phyloP scores from a whole-genome alignment of 2,113 vertebrate species.

The Castor canadensis region DNA sequence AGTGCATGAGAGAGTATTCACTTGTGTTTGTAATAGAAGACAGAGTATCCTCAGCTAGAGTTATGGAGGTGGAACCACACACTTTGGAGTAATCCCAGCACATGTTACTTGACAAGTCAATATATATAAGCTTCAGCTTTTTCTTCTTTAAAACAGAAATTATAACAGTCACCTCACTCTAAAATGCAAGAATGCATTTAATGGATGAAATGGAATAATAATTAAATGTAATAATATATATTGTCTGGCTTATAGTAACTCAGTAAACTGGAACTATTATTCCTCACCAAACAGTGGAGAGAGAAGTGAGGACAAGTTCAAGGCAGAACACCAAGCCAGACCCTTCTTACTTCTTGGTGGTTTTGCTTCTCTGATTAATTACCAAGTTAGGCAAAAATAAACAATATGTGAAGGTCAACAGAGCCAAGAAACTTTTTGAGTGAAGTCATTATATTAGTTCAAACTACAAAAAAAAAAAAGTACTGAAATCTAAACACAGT shows the following conservation, averaged over 20 bases:
- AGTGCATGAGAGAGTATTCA: background rate
- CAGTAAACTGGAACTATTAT: background rate
- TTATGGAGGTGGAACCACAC: fast-evolving
- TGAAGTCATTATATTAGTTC: background rate
- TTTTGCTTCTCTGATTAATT: constrained; percentile 1
- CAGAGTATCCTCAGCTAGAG: background rate
- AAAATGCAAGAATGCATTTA: background rate
- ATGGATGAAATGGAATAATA: background rate
- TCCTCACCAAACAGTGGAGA: background rate
- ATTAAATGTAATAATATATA: background rate
- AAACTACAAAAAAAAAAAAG: background rate
- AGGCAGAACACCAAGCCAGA: background rate
- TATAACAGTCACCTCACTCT: background rate
- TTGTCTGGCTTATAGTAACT: background rate
- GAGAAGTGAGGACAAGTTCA: background rate
- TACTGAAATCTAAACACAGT: background rate
- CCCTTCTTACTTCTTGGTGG: background rate
- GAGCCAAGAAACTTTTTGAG: background rate
- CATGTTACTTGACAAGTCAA: background rate
- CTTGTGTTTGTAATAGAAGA: background rate
- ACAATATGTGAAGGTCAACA: background rate
- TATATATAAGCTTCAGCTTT: background rate
- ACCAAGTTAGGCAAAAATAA: background rate
- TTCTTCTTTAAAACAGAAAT: background rate
- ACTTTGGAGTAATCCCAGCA: background rate